These are phyloP conservation scores for Zoanthus sociatus DNA, from an alignment of 92 coral and sea anemone genomes.

Conservation along the genomic window DNA sequence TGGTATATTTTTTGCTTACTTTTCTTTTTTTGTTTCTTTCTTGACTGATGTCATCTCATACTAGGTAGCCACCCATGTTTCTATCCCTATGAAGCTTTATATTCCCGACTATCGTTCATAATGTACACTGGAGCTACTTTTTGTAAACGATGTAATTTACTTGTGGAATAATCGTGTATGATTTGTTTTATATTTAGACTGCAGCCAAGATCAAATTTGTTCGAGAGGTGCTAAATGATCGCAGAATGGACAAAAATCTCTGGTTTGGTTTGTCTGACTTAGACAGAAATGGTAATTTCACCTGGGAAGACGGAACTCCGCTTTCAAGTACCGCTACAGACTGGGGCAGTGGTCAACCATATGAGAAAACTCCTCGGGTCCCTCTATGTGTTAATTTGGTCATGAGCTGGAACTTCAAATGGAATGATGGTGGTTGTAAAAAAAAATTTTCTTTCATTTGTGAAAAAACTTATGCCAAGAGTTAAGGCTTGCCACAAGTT, in stretches of 20 bases:
- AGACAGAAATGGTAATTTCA: not conserved
- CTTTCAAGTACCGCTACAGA: not conserved
- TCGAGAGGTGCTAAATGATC: not conserved
- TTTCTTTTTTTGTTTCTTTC: too few relatives aligned
- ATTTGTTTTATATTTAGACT: not conserved
- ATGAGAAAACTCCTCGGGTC: not conserved
- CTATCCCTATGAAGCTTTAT: too few relatives aligned
- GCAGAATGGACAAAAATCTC: not conserved
- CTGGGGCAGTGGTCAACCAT: not conserved
- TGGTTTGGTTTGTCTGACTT: constrained; percentile 1
- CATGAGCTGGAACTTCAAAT: not conserved
- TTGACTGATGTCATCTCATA: too few relatives aligned
- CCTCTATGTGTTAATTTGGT: not conserved
- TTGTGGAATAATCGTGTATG: too few relatives aligned
- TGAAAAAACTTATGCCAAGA: not conserved
- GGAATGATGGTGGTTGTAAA: not conserved
- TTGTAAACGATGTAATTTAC: too few relatives aligned
- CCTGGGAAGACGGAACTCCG: not conserved
- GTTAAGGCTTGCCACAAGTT: too few relatives aligned
- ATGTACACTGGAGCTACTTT: too few relatives aligned
- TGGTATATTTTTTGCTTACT: too few relatives aligned
- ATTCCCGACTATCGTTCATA: too few relatives aligned
- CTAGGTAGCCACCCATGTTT: too few relatives aligned
- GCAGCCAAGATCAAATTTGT: not conserved
- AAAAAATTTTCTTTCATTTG: not conserved